Conservation (phyloP, 2,113 vertebrate species). For the Taurulus bubalis region DNA sequence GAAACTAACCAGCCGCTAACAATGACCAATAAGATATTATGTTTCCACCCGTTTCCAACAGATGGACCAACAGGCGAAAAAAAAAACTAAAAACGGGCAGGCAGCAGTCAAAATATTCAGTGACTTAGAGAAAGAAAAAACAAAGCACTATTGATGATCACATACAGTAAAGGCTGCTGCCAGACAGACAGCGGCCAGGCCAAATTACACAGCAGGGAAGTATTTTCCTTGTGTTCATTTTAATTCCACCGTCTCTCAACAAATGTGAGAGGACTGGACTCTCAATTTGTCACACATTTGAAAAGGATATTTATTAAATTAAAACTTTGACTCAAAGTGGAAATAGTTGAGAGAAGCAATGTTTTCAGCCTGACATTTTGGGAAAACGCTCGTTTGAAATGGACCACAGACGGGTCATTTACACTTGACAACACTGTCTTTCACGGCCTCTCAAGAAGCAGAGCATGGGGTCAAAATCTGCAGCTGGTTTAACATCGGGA, state of each 20-base stretch:
- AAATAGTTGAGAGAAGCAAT: constrained; percentile 1
- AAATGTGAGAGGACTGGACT: neutral
- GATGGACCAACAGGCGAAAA: constrained; percentile 18
- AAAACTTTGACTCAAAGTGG: neutral
- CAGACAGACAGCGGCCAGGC: constrained; percentile 13
- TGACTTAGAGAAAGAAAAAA: constrained; percentile 18
- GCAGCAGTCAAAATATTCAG: constrained; percentile 6
- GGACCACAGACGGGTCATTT: constrained; percentile 26
- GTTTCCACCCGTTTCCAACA: constrained; percentile 19
- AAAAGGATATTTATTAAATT: neutral
- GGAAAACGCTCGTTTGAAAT: constrained; percentile 2
- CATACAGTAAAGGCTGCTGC: constrained; percentile 15
- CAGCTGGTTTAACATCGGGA: constrained; percentile 25
- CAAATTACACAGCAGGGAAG: constrained; percentile 37
- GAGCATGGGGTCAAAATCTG: constrained; percentile 31
- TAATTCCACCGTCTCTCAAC: neutral
- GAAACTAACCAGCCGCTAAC: neutral
- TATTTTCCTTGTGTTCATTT: neutral
- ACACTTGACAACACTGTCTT: constrained; percentile 38
- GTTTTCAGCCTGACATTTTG: constrained; percentile 27
- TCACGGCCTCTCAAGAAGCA: constrained; percentile 29
- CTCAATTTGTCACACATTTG: neutral
- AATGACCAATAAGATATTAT: neutral
- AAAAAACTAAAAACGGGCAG: constrained; percentile 9
- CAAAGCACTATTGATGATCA: constrained; percentile 21